These are phyloP conservation scores for Caranx ignobilis DNA, from an alignment of 2,113 vertebrate species.

Conservation along the genomic window DNA sequence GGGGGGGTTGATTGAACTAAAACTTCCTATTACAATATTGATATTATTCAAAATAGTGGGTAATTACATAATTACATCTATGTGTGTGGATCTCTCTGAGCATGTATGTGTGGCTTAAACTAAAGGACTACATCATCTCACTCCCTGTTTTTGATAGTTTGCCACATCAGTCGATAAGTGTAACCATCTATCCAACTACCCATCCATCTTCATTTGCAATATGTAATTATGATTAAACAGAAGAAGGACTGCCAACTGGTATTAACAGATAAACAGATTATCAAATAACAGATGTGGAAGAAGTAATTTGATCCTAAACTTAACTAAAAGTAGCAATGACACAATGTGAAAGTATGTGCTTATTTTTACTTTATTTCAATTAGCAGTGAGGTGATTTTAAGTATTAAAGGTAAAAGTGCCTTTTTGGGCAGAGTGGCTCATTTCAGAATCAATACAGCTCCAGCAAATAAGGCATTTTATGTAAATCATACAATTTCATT, in stretches of 20 bases:
- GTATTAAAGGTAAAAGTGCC: not conserved
- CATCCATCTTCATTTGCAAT: not conserved
- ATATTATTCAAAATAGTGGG: conserved; percentile 22
- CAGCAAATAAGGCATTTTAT: too few species aligned
- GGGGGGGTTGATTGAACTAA: not conserved
- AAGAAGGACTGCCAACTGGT: not conserved
- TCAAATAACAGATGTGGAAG: not conserved
- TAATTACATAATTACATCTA: conserved; percentile 11
- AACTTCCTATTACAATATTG: conserved; percentile 18
- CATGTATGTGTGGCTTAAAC: not conserved
- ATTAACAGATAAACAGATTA: not conserved
- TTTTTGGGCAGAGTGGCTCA: too few species aligned
- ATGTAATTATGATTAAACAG: not conserved
- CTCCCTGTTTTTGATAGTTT: too few species aligned
- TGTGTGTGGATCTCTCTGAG: not conserved
- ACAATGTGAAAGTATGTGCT: too few species aligned
- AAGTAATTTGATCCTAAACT: not conserved
- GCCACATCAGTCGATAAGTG: too few species aligned
- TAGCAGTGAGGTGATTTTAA: not conserved
- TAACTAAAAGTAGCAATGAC: too few species aligned
- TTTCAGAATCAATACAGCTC: too few species aligned
- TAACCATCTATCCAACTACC: not conserved
- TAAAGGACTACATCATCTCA: not conserved
- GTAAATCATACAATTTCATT: too few species aligned
- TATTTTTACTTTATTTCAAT: not conserved